A percentile compares a stretch with the other conserved stretches of the same genome.
Conservation (phyloP, 2,113 vertebrate genomes). For the Balaeniceps rex region DNA sequence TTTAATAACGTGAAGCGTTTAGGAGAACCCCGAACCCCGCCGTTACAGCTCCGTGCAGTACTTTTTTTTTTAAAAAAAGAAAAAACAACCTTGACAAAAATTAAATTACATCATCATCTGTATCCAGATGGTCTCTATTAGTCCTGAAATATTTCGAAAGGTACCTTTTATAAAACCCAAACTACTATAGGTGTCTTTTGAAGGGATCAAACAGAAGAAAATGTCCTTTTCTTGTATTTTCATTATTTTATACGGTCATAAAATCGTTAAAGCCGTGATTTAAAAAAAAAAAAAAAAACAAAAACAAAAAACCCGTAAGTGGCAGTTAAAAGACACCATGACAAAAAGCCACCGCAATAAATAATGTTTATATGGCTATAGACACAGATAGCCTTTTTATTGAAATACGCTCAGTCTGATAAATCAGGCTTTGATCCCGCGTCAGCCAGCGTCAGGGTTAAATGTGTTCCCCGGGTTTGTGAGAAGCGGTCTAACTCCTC, state of each 20-base stretch:
- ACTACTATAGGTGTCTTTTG: conserved; percentile 71
- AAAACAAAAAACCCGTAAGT: too few species aligned
- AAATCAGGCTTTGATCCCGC: conserved; percentile 40
- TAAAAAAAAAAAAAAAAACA: too few species aligned
- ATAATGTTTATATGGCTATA: conserved; percentile 49
- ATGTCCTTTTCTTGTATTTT: conserved; percentile 57
- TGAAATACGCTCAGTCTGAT: conserved; percentile 46
- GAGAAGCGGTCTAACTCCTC: neutral
- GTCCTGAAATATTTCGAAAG: conserved; percentile 65
- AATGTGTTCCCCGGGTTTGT: neutral
- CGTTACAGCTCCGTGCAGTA: neutral
- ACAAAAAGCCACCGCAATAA: conserved; percentile 60
- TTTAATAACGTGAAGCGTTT: conserved; percentile 19
- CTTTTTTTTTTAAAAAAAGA: neutral
- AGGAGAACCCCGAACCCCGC: conserved; percentile 20
- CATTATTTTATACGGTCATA: conserved; percentile 61
- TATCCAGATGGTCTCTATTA: conserved; percentile 80
- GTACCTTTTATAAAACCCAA: conserved; percentile 69
- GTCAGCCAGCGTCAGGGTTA: conserved; percentile 15
- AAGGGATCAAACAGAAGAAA: conserved; percentile 65
- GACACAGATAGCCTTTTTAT: conserved; percentile 46
- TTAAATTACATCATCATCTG: conserved; percentile 72
- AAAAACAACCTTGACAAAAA: conserved; percentile 56
- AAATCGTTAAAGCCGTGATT: conserved; percentile 47
- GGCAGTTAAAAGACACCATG: conserved; percentile 56